Conservation (phyloP, 2,113 vertebrate species). For the Camelus bactrianus region DNA sequence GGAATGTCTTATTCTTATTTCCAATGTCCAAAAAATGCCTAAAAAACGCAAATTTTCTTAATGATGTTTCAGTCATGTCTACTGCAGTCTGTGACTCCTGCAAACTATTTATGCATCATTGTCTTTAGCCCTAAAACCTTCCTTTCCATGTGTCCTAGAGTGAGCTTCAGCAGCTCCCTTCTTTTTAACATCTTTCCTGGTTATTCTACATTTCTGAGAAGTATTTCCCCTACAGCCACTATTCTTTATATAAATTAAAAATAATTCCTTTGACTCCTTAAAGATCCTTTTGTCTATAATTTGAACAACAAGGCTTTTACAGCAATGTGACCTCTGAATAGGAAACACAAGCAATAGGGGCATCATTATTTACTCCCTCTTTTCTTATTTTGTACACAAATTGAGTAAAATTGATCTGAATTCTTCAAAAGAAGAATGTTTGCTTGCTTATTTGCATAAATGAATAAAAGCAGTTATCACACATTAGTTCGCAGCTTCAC, state of each 20-base stretch:
- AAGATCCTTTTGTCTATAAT: conserved; percentile 16
- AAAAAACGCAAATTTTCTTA: conserved; percentile 47
- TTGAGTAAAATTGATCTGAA: conserved; percentile 37
- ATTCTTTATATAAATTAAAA: conserved; percentile 47
- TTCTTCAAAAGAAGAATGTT: conserved; percentile 45
- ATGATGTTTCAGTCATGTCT: neutral
- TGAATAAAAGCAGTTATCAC: conserved; percentile 56
- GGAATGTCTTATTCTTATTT: conserved; percentile 16
- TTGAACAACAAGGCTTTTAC: conserved; percentile 40
- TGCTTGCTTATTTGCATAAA: conserved; percentile 48
- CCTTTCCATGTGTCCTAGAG: neutral
- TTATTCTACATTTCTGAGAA: conserved; percentile 37
- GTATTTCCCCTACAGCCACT: neutral
- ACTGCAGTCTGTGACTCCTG: neutral
- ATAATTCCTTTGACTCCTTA: conserved; percentile 38
- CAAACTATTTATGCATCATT: neutral
- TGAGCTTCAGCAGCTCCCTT: neutral
- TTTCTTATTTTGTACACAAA: conserved; percentile 56
- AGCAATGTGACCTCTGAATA: conserved; percentile 23
- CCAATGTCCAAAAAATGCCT: neutral
- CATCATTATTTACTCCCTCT: conserved; percentile 12
- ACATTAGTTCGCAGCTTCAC: conserved; percentile 37
- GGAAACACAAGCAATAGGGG: neutral
- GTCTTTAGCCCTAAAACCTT: neutral
- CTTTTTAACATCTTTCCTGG: conserved; percentile 23